A percentile compares a stretch with the other conserved stretches of the same genome.
phyloP scores from a whole-genome alignment of 2,113 vertebrate species.

The Rousettus leschenaultii region DNA sequence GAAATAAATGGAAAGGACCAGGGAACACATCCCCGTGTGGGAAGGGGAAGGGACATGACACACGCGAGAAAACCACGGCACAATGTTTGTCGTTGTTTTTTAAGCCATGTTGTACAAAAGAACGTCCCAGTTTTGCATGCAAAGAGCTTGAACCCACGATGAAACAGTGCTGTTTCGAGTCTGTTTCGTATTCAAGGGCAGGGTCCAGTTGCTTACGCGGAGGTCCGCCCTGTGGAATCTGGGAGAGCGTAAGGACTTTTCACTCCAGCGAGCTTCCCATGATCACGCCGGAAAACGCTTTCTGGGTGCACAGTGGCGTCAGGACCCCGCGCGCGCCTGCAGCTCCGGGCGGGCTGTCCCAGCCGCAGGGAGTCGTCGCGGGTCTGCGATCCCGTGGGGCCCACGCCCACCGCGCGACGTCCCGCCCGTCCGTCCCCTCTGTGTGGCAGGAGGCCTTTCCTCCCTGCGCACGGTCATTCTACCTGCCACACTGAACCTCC shows the following conservation, averaged over 20 bases:
- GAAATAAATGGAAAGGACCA: background rate
- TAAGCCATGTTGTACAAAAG: background rate
- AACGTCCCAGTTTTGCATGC: background rate
- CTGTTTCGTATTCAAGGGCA: background rate
- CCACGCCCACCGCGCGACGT: background rate
- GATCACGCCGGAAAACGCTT: background rate
- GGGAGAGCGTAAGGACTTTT: background rate
- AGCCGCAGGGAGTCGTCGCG: fast-evolving
- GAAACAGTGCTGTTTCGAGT: background rate
- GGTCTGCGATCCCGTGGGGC: fast-evolving
- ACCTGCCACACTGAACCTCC: too few relatives aligned
- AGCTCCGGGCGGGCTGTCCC: background rate
- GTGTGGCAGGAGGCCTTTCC: background rate
- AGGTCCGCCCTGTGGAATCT: background rate
- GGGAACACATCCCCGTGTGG: background rate
- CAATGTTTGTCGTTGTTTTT: background rate
- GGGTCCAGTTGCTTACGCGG: background rate
- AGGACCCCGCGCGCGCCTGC: fast-evolving
- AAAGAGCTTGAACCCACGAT: background rate
- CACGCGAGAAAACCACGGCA: background rate
- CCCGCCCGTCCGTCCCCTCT: background rate
- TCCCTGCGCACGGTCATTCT: background rate
- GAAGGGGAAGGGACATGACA: background rate
- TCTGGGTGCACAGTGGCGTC: background rate
- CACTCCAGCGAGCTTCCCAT: fast-evolving